Conservation (phyloP, 2,797 vertebrate species). For the Acestrorhynchus altus region DNA sequence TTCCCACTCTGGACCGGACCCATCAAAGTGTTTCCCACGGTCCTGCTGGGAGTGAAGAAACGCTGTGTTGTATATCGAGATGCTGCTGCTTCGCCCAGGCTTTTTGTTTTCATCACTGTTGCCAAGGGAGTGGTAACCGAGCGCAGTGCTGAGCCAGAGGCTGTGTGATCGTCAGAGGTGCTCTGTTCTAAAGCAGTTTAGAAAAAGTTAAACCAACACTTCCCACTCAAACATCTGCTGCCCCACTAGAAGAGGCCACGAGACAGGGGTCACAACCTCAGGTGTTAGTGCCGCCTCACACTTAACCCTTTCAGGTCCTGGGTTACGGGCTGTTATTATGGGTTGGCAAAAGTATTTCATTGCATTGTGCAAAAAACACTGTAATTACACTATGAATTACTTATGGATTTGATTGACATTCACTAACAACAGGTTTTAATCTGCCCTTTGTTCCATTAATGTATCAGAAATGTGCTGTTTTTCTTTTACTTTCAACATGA, state of each 20-base stretch:
- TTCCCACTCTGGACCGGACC: slow-evolving; percentile 28
- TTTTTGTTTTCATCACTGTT: slow-evolving; percentile 72
- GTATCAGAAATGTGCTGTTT: no score
- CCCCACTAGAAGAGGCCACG: neutral
- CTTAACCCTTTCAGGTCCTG: neutral
- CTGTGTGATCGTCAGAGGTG: slow-evolving; percentile 53
- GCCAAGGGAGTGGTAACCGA: slow-evolving; percentile 67
- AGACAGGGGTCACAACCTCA: slow-evolving; percentile 16
- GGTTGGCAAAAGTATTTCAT: neutral
- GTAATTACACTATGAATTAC: no score
- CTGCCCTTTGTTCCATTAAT: no score
- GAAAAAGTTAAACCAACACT: slow-evolving; percentile 16
- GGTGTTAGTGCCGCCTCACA: neutral
- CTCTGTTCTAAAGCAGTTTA: slow-evolving; percentile 24
- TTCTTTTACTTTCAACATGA: neutral
- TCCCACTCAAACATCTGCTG: slow-evolving; percentile 22
- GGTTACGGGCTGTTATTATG: neutral
- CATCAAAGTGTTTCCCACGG: slow-evolving; percentile 35
- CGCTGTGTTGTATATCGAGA: slow-evolving; percentile 48
- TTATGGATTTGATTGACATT: no score
- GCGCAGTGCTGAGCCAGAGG: slow-evolving; percentile 61
- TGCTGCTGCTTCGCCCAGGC: slow-evolving; percentile 63
- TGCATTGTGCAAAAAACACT: no score
- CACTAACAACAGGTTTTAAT: no score
- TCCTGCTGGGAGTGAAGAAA: slow-evolving; percentile 47